Evolutionary conservation across 2,113 vertebrate species (phyloP).

Genomic region (Leptodactylus fuscus): DNA sequence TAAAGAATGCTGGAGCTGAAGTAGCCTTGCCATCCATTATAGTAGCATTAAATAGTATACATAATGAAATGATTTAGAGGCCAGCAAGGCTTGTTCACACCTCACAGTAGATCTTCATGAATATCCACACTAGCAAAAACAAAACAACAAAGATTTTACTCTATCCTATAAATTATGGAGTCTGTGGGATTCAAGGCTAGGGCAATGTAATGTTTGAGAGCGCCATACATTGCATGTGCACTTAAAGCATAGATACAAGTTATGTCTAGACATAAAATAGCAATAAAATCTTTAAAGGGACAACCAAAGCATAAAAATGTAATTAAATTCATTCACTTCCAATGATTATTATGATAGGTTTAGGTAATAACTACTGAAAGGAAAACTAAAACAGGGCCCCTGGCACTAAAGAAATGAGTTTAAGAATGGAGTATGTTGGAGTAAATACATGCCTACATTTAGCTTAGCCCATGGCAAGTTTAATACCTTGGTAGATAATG

Average conservation of each 20-base stretch:
- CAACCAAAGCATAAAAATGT: background rate
- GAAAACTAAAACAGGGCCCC: background rate
- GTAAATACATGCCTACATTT: too few relatives aligned
- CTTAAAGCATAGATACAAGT: background rate
- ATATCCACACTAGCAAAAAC: background rate
- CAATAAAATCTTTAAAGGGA: background rate
- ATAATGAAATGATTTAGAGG: conserved; percentile 14
- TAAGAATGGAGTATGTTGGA: background rate
- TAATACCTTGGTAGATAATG: too few relatives aligned
- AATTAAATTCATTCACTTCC: background rate
- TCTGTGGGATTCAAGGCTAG: background rate
- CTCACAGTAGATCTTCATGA: background rate
- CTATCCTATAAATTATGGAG: background rate
- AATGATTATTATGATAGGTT: background rate
- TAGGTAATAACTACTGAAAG: background rate
- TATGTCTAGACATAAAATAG: background rate
- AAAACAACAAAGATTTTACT: background rate
- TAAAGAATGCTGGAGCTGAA: background rate
- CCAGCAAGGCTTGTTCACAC: background rate
- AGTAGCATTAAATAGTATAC: background rate
- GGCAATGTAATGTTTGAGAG: background rate
- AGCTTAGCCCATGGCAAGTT: too few relatives aligned
- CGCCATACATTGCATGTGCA: background rate
- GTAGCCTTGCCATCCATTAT: background rate
- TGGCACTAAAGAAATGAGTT: background rate